Evolutionary conservation across 2,797 vertebrate species (phyloP).

Genomic region (Argya squamiceps): DNA sequence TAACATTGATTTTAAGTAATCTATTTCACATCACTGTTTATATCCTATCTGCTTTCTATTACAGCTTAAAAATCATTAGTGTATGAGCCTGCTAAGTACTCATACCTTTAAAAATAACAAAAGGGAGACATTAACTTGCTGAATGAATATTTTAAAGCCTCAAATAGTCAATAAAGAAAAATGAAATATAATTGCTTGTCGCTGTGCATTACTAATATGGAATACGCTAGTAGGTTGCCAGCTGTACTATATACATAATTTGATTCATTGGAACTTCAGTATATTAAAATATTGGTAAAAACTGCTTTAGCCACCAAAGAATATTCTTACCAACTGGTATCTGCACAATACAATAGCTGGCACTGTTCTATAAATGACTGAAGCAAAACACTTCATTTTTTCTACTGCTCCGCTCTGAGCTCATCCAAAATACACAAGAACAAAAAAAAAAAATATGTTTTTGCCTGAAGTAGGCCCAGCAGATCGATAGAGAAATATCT

Average conservation of each 20-base stretch:
- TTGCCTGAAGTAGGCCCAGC: neutral
- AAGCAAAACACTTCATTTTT: conserved; percentile 18
- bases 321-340: neutral
- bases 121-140: conserved; percentile 23
- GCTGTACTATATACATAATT: neutral
- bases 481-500: neutral
- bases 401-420: neutral
- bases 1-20: conserved; percentile 75
- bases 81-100: conserved; percentile 38
- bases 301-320: neutral
- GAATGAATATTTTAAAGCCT: conserved; percentile 49
- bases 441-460: neutral
- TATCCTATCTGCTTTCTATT: conserved; percentile 55
- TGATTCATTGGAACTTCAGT: neutral
- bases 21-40: conserved; percentile 67
- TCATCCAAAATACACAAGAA: conserved; percentile 19
- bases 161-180: conserved; percentile 37
- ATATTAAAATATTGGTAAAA: conserved; percentile 29
- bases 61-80: conserved; percentile 56
- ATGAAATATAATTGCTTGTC: conserved; percentile 14
- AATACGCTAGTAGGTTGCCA: neutral
- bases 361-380: neutral
- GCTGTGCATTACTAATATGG: neutral
- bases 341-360: neutral
- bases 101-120: conserved; percentile 44